A percentile compares a stretch with the other conserved stretches of the same genome.
Conservation (phyloP, 2,113 vertebrate genomes). For the Polyodon spathula region DNA sequence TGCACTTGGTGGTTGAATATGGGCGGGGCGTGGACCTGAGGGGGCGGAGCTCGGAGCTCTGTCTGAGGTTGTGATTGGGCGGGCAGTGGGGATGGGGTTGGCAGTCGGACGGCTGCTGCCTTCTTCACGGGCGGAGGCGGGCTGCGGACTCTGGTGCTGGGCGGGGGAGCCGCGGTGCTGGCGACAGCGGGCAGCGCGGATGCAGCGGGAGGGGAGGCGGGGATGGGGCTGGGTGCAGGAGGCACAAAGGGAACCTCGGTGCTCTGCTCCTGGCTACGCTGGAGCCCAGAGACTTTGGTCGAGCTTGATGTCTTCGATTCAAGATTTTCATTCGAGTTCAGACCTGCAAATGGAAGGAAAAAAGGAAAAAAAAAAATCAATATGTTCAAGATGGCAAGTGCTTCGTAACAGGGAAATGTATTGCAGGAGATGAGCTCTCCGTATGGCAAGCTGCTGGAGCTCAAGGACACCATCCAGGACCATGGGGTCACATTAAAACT, state of each 20-base stretch:
- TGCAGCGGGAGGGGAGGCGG: conserved; percentile 48
- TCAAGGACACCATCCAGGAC: too few relatives aligned
- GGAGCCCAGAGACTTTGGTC: conserved; percentile 66
- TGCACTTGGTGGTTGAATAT: conserved; percentile 68
- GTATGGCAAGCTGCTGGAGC: too few relatives aligned
- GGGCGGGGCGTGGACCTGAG: conserved; percentile 60
- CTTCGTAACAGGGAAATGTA: conserved; percentile 4
- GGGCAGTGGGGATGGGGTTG: conserved; percentile 57
- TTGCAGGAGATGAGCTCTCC: neutral
- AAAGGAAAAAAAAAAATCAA: conserved; percentile 18
- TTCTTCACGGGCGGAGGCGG: conserved; percentile 69
- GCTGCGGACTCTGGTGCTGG: conserved; percentile 43
- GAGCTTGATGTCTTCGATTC: conserved; percentile 50
- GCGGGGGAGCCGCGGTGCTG: conserved; percentile 18
- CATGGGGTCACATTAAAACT: too few relatives aligned
- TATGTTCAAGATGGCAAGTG: neutral
- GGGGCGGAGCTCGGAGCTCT: conserved; percentile 57
- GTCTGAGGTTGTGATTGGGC: conserved; percentile 47
- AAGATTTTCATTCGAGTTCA: conserved; percentile 69
- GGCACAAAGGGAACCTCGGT: conserved; percentile 54
- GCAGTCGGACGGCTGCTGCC: conserved; percentile 56
- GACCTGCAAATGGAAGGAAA: conserved; percentile 50
- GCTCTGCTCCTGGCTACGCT: conserved; percentile 73
- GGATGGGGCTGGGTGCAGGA: conserved; percentile 51
- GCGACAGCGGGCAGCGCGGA: conserved; percentile 56